Conservation (phyloP, 2,113 vertebrate species). For the Pachypanchax playfairii region DNA sequence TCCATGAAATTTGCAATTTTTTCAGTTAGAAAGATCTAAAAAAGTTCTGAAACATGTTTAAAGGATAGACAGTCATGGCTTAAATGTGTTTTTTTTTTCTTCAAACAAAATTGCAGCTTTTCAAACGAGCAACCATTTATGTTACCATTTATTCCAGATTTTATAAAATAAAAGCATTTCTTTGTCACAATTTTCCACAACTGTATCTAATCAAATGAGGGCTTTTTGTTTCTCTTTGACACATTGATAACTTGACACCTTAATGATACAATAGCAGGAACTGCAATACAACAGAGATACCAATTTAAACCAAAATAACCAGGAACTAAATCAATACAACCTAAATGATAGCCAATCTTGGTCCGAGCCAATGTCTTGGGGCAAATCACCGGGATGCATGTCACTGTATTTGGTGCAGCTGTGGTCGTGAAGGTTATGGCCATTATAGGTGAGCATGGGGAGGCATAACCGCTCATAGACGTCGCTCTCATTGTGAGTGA, state of each 20-base stretch:
- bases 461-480: constrained; percentile 55
- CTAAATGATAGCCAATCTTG: constrained; percentile 21
- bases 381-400: constrained; percentile 38
- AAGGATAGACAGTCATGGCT: no score
- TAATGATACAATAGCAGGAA: constrained; percentile 1
- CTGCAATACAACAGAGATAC: not conserved
- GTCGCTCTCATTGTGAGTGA: constrained; percentile 59
- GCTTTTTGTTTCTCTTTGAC: not conserved
- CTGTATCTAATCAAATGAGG: not conserved
- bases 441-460: constrained; percentile 61
- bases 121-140: no score
- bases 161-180: not conserved
- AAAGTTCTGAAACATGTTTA: no score
- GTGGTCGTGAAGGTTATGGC: constrained; percentile 55
- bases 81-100: no score
- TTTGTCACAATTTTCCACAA: not conserved
- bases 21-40: no score
- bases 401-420: constrained; percentile 67
- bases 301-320: constrained; percentile 13
- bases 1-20: no score
- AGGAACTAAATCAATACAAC: constrained; percentile 45
- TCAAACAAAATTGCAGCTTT: no score
- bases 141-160: not conserved
- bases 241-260: not conserved
- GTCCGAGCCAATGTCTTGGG: constrained; percentile 41